A percentile compares a stretch with the other conserved stretches of the same genome.
Conservation (phyloP, 1,140 invertebrate species). For the Theocolax elegans region DNA sequence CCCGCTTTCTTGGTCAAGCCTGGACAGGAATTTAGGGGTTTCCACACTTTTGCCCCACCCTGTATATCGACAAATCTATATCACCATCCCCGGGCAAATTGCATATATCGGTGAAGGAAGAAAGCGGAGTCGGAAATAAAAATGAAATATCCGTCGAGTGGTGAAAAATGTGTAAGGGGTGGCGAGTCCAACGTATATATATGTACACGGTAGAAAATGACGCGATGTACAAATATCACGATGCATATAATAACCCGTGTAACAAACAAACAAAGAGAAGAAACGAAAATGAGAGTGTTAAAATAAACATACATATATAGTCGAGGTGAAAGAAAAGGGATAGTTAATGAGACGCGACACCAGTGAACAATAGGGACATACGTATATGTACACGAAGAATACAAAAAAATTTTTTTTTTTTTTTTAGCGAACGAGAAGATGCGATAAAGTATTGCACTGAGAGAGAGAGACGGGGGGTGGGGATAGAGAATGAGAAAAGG, state of each 20-base stretch:
- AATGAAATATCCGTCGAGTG: background rate
- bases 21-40: no score
- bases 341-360: conserved; percentile 25
- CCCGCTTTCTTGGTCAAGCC: no score
- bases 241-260: conserved; percentile 6
- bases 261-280: conserved; percentile 5
- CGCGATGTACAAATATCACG: conserved; percentile 8
- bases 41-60: no score
- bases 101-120: background rate
- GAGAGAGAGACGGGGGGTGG: conserved; percentile 26
- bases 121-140: background rate
- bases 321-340: conserved; percentile 14
- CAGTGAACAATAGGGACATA: conserved; percentile 26
- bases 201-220: no score
- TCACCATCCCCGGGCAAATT: conserved; percentile 19
- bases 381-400: conserved; percentile 6
- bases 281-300: conserved; percentile 25
- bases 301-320: background rate
- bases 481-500: conserved; percentile 37
- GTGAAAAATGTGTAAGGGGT: no score
- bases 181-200: no score
- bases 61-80: conserved; percentile 31
- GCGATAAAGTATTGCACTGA: background rate
- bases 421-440: no score
- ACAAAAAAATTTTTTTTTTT: no score